These are phyloP conservation scores for Drosophila sp. DNA, from an alignment of 1,140 invertebrate species.

Conservation along the genomic window DNA sequence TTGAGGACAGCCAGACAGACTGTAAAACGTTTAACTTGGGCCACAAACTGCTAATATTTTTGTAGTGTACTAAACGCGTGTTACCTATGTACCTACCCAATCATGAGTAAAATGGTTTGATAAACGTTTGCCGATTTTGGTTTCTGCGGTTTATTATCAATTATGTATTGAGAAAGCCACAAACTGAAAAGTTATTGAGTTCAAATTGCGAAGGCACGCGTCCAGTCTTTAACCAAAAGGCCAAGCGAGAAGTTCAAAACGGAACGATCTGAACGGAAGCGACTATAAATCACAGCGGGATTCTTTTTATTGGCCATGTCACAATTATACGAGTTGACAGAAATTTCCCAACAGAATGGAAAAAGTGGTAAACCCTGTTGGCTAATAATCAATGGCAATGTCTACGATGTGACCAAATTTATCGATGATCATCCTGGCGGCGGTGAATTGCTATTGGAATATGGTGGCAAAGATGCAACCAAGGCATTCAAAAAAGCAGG, in stretches of 20 bases:
- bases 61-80: background rate
- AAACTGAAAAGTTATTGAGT: background rate
- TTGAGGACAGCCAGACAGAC: slow-evolving; percentile 29
- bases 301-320: slow-evolving; percentile 51
- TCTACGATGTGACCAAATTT: slow-evolving; percentile 88
- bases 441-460: slow-evolving; percentile 85
- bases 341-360: slow-evolving; percentile 85
- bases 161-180: background rate
- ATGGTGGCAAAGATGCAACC: slow-evolving; percentile 87
- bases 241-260: background rate
- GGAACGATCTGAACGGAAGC: slow-evolving; percentile 6
- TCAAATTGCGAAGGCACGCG: slow-evolving; percentile 1
- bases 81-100: background rate
- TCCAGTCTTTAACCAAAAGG: slow-evolving; percentile 8
- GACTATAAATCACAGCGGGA: slow-evolving; percentile 1
- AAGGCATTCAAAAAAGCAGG: slow-evolving; percentile 86
- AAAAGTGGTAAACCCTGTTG: slow-evolving; percentile 84
- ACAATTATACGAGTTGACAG: slow-evolving; percentile 83
- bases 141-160: slow-evolving; percentile 4
- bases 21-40: slow-evolving; percentile 15
- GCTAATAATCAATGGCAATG: slow-evolving; percentile 86
- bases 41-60: slow-evolving; percentile 24
- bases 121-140: slow-evolving; percentile 11
- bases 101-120: slow-evolving; percentile 7
- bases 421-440: slow-evolving; percentile 87